Evolutionary conservation across 1,140 invertebrate species (phyloP), one percentile per base, ranked within the genome.

Genomic region (Drosophila varians): DNA sequence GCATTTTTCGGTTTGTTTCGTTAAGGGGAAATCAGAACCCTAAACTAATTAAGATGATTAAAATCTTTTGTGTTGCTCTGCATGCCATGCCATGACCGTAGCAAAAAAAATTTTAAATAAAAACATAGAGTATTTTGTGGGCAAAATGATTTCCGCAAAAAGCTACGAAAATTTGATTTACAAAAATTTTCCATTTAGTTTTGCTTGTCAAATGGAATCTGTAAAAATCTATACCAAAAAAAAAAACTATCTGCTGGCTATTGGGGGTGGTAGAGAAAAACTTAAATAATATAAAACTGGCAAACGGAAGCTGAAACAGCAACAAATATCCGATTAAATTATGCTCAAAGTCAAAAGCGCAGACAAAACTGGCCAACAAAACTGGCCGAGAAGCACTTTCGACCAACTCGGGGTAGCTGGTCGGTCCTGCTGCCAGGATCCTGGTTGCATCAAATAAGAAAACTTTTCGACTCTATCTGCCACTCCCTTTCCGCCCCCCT

Each of bases 311-410:
- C 53, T 53, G 46, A 8, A 64, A 38, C 54, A 52, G 71, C 74
- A 71, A 71, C 73, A 87, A 87, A 87, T 87, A 87, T 87, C 82
- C 82, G 82, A 87, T 87, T 87, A 87, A 87, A 87, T 87, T 87
- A 86, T 86, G 82, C 82, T 86, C 80, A 84, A 84, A 84, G 80
- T 84, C 80, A 84, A 80, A 86, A 86, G 80, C 72, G 66, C 73
- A 72, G 72, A 80, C 80, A 86, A 80, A 84, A 72, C 71, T 84
- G 80, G 80, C 68, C 68, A 69, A 74, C 77, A 66, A 75, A 65
- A 72, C 72, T 62, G 58, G 77, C 74, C 51, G 71, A 57, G 31
- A 65, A 84, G 71, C 75, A 74, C 74, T 74, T 74, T 77, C 45
- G 42, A 69, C 43, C 43, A 61, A 57, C 47, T 55, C 42, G 51